Evolutionary conservation across 2,797 vertebrate genomes (phyloP).

Genomic region (Gallinago stenura): DNA sequence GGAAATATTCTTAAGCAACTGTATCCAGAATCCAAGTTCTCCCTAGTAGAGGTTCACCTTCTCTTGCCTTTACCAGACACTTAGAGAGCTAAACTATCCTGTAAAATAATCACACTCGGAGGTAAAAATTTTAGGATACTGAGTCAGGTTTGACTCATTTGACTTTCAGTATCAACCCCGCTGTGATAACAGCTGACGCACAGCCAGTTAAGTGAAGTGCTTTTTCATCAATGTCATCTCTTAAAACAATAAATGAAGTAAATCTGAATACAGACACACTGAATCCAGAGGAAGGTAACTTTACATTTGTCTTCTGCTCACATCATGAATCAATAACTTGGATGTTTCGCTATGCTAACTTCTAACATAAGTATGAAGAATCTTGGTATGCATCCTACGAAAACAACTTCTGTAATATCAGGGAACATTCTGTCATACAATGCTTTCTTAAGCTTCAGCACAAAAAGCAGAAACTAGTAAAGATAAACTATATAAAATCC

Average conservation of each 20-base stretch:
- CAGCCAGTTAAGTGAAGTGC: not conserved
- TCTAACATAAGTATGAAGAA: not conserved
- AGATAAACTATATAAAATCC: not conserved
- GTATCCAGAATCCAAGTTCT: not conserved
- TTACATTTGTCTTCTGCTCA: not conserved
- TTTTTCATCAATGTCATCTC: not conserved
- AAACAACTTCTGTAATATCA: not conserved
- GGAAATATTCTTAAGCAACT: not conserved
- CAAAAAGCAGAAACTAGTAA: not conserved
- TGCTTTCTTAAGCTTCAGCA: not conserved
- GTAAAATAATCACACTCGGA: not conserved
- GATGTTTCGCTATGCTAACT: not conserved
- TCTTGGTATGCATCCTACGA: not conserved
- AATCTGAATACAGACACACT: not conserved
- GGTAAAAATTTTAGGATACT: not conserved
- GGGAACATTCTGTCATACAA: not conserved
- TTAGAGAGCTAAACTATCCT: not conserved
- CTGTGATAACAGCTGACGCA: constrained; percentile 2
- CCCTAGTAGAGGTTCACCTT: not conserved
- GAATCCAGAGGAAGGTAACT: not conserved
- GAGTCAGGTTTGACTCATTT: not conserved
- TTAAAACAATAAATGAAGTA: not conserved
- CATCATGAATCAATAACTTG: not conserved
- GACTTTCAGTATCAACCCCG: not conserved
- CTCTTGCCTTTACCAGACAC: not conserved